Base-by-base conservation (phyloP, 2,888 invertebrate species). In the Acanthosoma haemorrhoidale region DNA sequence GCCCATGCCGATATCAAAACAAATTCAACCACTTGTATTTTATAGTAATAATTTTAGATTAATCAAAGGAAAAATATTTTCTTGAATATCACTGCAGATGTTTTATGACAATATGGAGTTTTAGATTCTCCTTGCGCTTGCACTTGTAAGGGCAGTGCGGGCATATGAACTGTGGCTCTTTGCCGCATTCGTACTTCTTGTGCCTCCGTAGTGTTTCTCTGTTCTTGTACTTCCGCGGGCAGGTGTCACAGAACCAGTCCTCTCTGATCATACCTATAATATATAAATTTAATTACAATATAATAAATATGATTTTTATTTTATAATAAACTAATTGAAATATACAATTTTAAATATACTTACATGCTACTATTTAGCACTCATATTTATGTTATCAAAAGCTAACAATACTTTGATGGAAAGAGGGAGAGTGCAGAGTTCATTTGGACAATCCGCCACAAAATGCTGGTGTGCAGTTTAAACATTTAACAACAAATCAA, bases 121-220 rank as follows among this genome's bases (percentile, higher is more conserved):
- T 66, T 9, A 73, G 58, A 57, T 25, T 60, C n/a, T 36, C 41
- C 51, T 74, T 74, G 13, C 70, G 73, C 11, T 74, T 73, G 32
- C 69, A 72, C 36, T 69, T 71, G 57, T 67, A 75, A 3, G 64
- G 71, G n/a, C 75, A 75, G 25, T 67, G 60, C 0, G 70, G 71
- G 59, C 75, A 75, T 31, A 61, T 60, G 51, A 74, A 73, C 11
- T 71, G 71, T 8, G 73, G 73, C 43, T 71, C 73, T 15, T 78
- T 79, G 31, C 71, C 72, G 39, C 74, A 74, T 61, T 74, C 73
- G 16, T 59, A 68, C 61, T 72, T 72, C 21, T 67, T 59, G 31
- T 74, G 74, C 16, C 72, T 41, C 38, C 34, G 57, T 2, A 74
- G 57, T 34, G 58, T 70, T 11, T 60, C 70, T 8, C 69, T 72